phyloP scores from a whole-genome alignment of 1,140 invertebrate genomes.

The Cydia fagiglandana region DNA sequence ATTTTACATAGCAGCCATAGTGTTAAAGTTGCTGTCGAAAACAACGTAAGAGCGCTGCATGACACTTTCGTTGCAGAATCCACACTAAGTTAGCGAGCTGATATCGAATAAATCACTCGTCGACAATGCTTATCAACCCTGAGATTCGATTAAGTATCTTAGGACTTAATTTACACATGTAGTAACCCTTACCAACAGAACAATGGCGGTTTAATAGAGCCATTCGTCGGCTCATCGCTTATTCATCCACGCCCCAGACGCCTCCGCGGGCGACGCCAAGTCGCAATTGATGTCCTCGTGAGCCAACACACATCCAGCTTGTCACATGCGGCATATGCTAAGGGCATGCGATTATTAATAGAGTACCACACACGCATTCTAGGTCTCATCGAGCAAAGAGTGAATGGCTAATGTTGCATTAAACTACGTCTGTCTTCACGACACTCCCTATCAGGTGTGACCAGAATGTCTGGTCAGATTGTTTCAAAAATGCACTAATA shows the following conservation, averaged over 20 bases:
- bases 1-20: too few relatives aligned
- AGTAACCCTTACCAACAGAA: constrained; percentile 45
- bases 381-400: neutral
- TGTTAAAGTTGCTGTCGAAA: too few relatives aligned
- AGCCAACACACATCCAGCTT: constrained; percentile 37
- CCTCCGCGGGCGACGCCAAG: constrained; percentile 61
- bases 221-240: constrained; percentile 76
- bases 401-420: too few relatives aligned
- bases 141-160: neutral
- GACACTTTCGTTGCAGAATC: neutral
- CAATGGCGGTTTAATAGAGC: constrained; percentile 77
- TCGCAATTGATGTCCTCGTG: constrained; percentile 68
- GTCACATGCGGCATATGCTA: constrained; percentile 3
- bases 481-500: too few relatives aligned
- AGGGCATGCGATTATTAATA: constrained; percentile 1
- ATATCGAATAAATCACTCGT: neutral
- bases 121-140: neutral
- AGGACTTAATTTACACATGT: constrained; percentile 14
- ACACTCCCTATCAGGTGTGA: too few relatives aligned
- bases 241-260: constrained; percentile 75
- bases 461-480: too few relatives aligned
- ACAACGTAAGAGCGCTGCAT: neutral
- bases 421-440: too few relatives aligned
- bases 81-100: neutral
- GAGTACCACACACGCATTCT: constrained; percentile 1